Base-by-base conservation (phyloP, 2,888 invertebrate genomes). In the Ptychoptera albimana region DNA sequence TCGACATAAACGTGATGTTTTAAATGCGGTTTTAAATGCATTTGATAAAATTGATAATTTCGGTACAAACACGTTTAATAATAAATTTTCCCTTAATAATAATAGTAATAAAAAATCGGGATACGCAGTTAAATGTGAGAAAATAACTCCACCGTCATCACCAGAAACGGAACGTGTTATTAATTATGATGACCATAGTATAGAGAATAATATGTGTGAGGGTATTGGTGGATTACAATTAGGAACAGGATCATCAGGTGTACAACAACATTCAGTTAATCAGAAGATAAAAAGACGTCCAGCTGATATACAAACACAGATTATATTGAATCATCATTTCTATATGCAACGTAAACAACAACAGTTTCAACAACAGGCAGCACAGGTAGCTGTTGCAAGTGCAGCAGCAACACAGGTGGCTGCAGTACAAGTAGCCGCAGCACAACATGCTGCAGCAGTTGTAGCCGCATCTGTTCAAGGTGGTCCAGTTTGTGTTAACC, bases 1-100 rank as follows among this genome's bases (percentile, higher is more conserved):
- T 57, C 77, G 75, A 53, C 74, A 81, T 11, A 81, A 83, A 55
- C 73, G 81, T 35, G 83, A 83, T 53, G 71, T 82, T 54, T 68
- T 83, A 50, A 68, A 75, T 49, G 75, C 77, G 49, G 79, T 82
- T 46, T 63, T 83, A 47, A 45, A 44, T 36, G 13, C 13, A 12
- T n/a, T 36, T 32, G 9, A 9, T 7, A n/a, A 32, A 32, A 7
- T 11, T 7, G 2, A 3, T 7, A 23, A 7, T 23, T 11, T 11
- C 8, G n/a, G n/a, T 34, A 31, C 7, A 8, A 31, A 31, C 9
- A 31, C 7, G 8, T 8, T 8, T 31, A 31, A 31, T 31, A 31
- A 31, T 31, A 31, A 31, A 8, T 8, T 8, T 31, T 8, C 7
- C 31, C 7, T 8, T 31, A 31, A 31, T 31, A 31, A 31, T 31